Base-by-base conservation (phyloP, 2,113 vertebrate genomes). In the Eulemur macaco region DNA sequence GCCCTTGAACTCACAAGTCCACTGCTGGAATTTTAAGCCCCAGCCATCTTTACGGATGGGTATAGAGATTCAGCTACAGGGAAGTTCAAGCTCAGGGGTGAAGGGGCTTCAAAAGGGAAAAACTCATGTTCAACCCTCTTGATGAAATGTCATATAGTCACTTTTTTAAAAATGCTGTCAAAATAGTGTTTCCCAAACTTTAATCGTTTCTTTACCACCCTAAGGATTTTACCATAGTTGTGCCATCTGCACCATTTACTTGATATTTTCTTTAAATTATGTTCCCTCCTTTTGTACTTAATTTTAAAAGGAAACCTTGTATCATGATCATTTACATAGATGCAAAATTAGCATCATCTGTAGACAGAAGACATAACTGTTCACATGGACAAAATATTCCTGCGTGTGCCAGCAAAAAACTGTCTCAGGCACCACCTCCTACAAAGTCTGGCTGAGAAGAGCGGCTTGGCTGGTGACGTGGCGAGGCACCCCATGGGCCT, bases 381-480 rank as follows among this genome's bases (percentile, higher is more conserved):
- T 64, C 50, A 54, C 5, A 15, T 0, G 37, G 42, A 34, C 56
- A 88, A 85, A 77, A 81, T 13, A 50, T 14, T 89, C 84, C 47
- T 3, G 73, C 0, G 8, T 54, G 74, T 5, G 20, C 23, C n/a
- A 56, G 56, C 42, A 18, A 42, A 18, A 71, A n/a, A 25, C 15
- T 4, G 15, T 23, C 47, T 45, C 31, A 18, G 42, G 56, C 64
- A 39, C 14, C 15, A 13, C 10, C 31, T 20, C 47, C 25, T 5
- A 21, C 18, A 27, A 66, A 87, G 42, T 12, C 1, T 6, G 0
- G 27, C 42, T 6, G 15, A 23, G 34, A 37, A 42, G 39, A 39
- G 13, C 0, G 0, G 66, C 20, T 1, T 0, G 0, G 78, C 10
- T 1, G n/a, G 1, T 20, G 88, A 71, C 1, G 13, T 0, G 10